These are phyloP conservation scores for Gobio gobio DNA, from an alignment of 2,113 vertebrate species.

Conservation along the genomic window DNA sequence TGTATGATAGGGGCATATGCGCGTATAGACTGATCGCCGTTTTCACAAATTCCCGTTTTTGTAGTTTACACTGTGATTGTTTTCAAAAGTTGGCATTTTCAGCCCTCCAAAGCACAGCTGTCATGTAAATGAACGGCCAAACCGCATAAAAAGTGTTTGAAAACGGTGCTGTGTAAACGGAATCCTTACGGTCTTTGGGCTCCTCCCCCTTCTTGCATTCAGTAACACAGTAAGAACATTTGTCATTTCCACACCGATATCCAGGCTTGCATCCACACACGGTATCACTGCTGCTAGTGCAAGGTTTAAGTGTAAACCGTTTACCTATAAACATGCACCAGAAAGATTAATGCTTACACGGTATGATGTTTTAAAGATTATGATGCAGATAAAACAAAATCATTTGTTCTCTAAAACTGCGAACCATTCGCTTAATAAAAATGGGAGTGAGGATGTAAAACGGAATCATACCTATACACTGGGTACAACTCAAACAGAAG, in stretches of 20 bases:
- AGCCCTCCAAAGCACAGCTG: no score
- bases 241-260: conserved; percentile 57
- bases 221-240: conserved; percentile 62
- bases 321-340: conserved; percentile 54
- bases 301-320: conserved; percentile 41
- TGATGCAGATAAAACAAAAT: not conserved
- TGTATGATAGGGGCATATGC: no score
- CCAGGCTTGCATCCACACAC: conserved; percentile 69
- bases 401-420: not conserved
- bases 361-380: not conserved
- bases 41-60: no score
- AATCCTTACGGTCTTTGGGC: conserved; percentile 63
- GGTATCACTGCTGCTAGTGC: conserved; percentile 63
- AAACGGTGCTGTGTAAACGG: no score
- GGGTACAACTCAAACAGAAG: conserved; percentile 50
- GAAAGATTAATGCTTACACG: not conserved
- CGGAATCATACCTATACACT: conserved; percentile 68
- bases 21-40: no score
- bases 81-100: no score
- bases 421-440: not conserved
- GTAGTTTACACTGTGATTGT: no score
- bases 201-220: conserved; percentile 68
- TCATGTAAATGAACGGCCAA: no score
- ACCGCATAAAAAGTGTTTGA: no score
- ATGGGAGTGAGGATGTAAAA: not conserved